Evolutionary conservation across 2,888 invertebrate species (phyloP).

Genomic region (Latrodectus hesperus): DNA sequence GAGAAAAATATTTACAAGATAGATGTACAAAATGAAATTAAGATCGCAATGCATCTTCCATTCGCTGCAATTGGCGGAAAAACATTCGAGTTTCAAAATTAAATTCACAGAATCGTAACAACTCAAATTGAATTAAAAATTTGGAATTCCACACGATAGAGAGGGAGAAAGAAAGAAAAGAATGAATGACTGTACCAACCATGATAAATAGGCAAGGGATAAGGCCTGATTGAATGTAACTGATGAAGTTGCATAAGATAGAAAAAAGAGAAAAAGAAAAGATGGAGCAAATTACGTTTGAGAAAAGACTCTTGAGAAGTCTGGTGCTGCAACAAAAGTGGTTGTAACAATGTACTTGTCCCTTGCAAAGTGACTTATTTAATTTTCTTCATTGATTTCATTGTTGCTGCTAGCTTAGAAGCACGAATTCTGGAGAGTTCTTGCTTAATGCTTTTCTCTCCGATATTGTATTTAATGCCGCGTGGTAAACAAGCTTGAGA

Average conservation of each 20-base stretch:
- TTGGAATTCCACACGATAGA: conserved; percentile 36
- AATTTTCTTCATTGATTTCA: conserved; percentile 66
- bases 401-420: conserved; percentile 43
- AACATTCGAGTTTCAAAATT: conserved; percentile 12
- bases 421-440: conserved; percentile 11
- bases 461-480: conserved; percentile 43
- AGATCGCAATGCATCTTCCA: not conserved
- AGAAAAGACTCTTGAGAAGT: conserved; percentile 14
- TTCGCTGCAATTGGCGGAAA: not conserved
- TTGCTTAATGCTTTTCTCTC: conserved; percentile 29
- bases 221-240: conserved; percentile 36
- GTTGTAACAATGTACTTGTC: conserved; percentile 53
- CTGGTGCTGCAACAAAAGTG: conserved; percentile 51
- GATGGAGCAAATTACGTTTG: conserved; percentile 45
- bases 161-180: not conserved
- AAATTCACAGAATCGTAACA: conserved; percentile 47
- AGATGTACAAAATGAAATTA: not conserved
- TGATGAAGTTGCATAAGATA: conserved; percentile 52
- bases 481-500: conserved; percentile 10
- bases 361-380: conserved; percentile 59
- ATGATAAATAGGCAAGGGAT: conserved; percentile 45
- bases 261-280: conserved; percentile 7
- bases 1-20: not conserved
- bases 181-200: conserved; percentile 16
- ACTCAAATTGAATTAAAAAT: conserved; percentile 53